Conservation (phyloP, 2,888 invertebrate genomes). For the Drosophila kambysellisi region DNA sequence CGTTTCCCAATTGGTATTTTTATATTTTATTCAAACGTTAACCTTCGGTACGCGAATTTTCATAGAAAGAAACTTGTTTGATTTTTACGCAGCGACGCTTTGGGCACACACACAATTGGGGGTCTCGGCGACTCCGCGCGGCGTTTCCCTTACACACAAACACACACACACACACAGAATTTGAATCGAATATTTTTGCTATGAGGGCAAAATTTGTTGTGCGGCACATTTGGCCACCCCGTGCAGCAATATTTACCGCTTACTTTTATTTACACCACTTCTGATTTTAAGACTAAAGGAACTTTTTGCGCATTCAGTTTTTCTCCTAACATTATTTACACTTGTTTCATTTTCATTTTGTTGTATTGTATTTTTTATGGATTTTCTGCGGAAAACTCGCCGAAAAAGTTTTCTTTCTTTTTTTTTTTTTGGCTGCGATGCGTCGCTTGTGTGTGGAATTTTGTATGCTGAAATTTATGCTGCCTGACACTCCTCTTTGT, state of each 20-base stretch:
- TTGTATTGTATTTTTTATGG: slow-evolving; percentile 56
- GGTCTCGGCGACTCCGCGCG: slow-evolving; percentile 10
- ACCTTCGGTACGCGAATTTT: slow-evolving; percentile 30
- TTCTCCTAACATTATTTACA: slow-evolving; percentile 64
- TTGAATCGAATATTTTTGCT: slow-evolving; percentile 5
- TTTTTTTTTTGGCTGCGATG: slow-evolving; percentile 62
- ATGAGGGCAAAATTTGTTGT: slow-evolving; percentile 34
- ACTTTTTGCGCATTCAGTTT: slow-evolving; percentile 68
- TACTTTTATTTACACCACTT: slow-evolving; percentile 62
- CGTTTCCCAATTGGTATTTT: slow-evolving; percentile 47
- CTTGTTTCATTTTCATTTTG: slow-evolving; percentile 55
- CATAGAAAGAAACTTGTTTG: slow-evolving; percentile 79
- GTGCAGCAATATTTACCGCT: slow-evolving; percentile 62
- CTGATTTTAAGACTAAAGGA: slow-evolving; percentile 66
- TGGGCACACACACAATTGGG: slow-evolving; percentile 54
- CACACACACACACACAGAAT: slow-evolving; percentile 23
- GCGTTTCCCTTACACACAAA: not conserved
- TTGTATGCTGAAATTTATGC: slow-evolving; percentile 79
- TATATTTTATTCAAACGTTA: slow-evolving; percentile 27
- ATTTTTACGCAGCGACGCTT: slow-evolving; percentile 69
- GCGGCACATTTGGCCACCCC: slow-evolving; percentile 34
- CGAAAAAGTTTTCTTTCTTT: slow-evolving; percentile 57
- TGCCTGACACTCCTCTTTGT: slow-evolving; percentile 79
- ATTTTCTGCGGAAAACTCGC: slow-evolving; percentile 71
- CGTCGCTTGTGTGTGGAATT: slow-evolving; percentile 72